Evolutionary conservation across 2,888 invertebrate genomes (phyloP).

Genomic region (Saturnia japonica): DNA sequence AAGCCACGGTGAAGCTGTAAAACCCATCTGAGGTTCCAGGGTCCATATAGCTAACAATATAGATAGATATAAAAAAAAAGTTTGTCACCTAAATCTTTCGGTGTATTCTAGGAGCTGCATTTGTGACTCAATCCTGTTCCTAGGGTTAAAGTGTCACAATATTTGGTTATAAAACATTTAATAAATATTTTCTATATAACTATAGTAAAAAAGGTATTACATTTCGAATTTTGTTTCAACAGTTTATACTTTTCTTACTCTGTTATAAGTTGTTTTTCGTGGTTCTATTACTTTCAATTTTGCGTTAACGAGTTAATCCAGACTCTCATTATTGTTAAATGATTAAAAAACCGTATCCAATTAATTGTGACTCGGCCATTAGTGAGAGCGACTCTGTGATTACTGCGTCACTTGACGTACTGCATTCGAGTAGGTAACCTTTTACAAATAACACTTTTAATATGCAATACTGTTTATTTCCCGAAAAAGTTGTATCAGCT

Average conservation of each 20-base stretch:
- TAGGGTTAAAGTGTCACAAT: neutral
- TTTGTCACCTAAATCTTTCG: neutral
- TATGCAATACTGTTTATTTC: neutral
- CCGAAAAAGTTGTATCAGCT: neutral
- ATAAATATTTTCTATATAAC: too few species aligned
- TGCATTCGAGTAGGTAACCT: conserved; percentile 34
- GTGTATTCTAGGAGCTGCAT: neutral
- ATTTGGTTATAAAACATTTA: neutral
- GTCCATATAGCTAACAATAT: too few species aligned
- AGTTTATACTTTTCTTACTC: neutral
- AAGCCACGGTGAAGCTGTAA: too few species aligned
- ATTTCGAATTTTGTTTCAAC: neutral
- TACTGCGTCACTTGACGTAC: conserved; percentile 46
- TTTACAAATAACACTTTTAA: neutral
- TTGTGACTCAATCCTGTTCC: too few species aligned
- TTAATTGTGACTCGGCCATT: neutral
- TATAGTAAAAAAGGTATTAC: too few species aligned
- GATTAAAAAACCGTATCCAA: conserved; percentile 32
- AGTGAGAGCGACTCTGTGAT: conserved; percentile 32
- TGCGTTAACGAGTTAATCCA: neutral
- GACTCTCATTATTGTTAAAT: neutral
- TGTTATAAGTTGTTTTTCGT: neutral
- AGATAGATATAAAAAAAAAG: too few species aligned
- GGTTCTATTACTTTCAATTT: neutral
- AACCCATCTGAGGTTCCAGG: too few species aligned